Evolutionary conservation across 2,888 invertebrate species (phyloP), one percentile per base, ranked within the genome.

Genomic region (Halictus ligatus): DNA sequence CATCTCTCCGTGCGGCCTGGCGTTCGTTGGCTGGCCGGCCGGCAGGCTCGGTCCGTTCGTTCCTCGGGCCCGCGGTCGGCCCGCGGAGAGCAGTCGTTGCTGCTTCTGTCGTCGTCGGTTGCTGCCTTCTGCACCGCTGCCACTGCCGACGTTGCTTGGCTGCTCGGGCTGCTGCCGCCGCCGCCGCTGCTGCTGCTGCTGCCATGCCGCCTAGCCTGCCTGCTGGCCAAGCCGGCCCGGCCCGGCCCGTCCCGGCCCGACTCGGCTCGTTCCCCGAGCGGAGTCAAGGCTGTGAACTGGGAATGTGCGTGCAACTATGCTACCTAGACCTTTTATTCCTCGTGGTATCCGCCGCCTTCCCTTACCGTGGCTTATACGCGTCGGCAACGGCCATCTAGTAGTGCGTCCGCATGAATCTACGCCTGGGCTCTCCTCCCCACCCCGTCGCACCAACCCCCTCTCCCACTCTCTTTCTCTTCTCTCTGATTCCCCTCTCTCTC

Each of bases 221-320:
- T 79, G 85, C 84, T 79, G 80, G 35, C 86, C 81, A 54, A 12
- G 60, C 60, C 60, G 60, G 25, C 60, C 25, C 25, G 60, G 10
- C 58, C 48, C 67, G n/a, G 46, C 13, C 48, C 29, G 46, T 3
- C 60, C 12, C 80, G 35, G 81, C 79, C 69, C 69, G 40, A 54
- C 84, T 73, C 81, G 89, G 81, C 78, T 75, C 91, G 83, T 89
- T 86, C 88, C 81, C 77, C 87, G 83, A 25, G 77, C 85, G 90
- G 92, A 94, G 93, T 94, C 93, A 94, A 94, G 94, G 94, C 93
- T 94, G 92, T 93, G 93, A 93, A 94, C 94, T 92, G 92, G 91
- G 93, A 94, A 93, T 93, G 94, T 94, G 94, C 94, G 94, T 94
- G 94, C 94, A 94, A 92, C 94, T 94, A 94, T 94, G 94, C 94